A percentile compares a stretch with the other conserved stretches of the same genome.
These are phyloP conservation scores for Epirrhoe tristata DNA, from an alignment of 2,888 invertebrate species.

Conservation along the genomic window DNA sequence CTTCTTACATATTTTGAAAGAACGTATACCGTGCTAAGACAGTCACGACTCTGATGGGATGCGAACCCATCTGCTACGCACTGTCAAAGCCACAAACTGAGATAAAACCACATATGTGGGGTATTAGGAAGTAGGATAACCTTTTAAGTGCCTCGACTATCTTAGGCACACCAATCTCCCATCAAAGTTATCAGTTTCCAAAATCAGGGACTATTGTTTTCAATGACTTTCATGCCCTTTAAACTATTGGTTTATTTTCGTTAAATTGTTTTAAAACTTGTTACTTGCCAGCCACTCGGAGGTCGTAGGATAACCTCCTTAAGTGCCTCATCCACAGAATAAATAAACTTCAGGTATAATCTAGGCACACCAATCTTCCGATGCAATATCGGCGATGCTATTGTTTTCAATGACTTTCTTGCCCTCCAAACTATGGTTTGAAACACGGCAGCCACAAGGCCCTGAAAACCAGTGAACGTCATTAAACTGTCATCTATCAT, in stretches of 20 bases:
- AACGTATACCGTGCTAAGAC: no score
- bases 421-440: constrained; percentile 17
- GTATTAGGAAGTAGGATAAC: no score
- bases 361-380: constrained; percentile 18
- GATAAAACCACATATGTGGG: no score
- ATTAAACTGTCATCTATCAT: neutral
- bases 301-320: neutral
- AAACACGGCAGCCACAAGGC: neutral
- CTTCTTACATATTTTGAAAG: no score
- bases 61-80: no score
- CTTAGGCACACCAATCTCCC: constrained; percentile 18
- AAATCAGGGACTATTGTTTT: constrained; percentile 32
- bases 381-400: constrained; percentile 28
- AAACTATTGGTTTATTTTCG: neutral
- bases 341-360: neutral
- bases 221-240: constrained; percentile 28
- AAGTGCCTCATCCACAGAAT: neutral
- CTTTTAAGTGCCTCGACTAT: neutral
- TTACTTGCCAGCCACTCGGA: neutral
- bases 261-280: neutral
- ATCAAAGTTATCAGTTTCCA: constrained; percentile 29
- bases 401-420: constrained; percentile 32
- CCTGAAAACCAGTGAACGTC: neutral
- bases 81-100: no score
- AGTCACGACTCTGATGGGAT: no score